Evolutionary conservation across 2,888 invertebrate genomes (phyloP).

Genomic region (Andrena fulva): DNA sequence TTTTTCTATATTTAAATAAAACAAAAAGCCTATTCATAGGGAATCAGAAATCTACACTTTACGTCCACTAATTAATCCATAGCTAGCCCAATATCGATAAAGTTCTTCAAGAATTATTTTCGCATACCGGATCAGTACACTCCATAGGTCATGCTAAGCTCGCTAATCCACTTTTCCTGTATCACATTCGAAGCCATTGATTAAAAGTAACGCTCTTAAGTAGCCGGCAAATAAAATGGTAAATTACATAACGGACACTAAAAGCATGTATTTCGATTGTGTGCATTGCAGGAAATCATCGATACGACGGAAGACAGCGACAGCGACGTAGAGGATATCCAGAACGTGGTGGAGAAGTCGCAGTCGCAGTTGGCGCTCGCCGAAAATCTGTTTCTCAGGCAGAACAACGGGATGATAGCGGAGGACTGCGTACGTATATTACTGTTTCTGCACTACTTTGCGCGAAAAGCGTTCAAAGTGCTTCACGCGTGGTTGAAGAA

Average conservation of each 20-base stretch:
- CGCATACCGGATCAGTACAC: no score
- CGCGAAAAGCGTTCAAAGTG: background rate
- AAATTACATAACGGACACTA: background rate
- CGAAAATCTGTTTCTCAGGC: slow-evolving; percentile 86
- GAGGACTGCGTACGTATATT: slow-evolving; percentile 82
- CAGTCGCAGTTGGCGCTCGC: slow-evolving; percentile 87
- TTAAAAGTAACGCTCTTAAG: background rate
- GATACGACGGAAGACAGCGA: slow-evolving; percentile 86
- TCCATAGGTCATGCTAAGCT: no score
- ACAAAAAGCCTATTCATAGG: no score
- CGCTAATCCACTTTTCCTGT: no score
- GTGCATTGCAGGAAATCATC: slow-evolving; percentile 73
- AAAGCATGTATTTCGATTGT: background rate
- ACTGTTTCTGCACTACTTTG: background rate
- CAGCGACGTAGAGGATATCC: slow-evolving; percentile 89
- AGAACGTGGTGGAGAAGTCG: slow-evolving; percentile 88
- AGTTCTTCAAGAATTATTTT: no score
- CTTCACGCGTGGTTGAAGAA: background rate
- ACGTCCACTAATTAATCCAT: no score
- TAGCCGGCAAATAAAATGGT: background rate
- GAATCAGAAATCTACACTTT: background rate
- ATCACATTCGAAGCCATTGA: no score
- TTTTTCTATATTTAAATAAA: background rate
- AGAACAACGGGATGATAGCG: slow-evolving; percentile 70
- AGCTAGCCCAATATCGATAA: no score